Base-by-base conservation (phyloP, 2,888 invertebrate genomes). In the Steinernema hermaphroditum region DNA sequence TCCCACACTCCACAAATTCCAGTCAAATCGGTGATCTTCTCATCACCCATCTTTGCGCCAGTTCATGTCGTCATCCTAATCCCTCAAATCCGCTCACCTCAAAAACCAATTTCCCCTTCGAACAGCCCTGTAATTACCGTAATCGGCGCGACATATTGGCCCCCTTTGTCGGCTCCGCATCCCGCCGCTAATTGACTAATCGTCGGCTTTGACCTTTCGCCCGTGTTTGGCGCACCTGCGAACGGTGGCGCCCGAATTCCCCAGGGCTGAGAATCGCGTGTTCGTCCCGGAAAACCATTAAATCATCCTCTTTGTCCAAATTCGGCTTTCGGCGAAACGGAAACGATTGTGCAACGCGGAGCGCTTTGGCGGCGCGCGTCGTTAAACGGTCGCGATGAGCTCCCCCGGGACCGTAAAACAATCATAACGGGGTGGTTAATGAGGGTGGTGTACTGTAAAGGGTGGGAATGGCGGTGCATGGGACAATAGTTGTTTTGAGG, bases 131-230 rank as follows among this genome's bases (percentile, higher is more conserved):
- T 19, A 46, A 46, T 46, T 46, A 46, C 46, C 46, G 46, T 37
- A 37, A 37, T 37, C 37, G 37, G 6, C 37, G 37, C 37, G 46
- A 46, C 46, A 46, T 46, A 46, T 46, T 46, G 46, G 2, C 22
- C n/a, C 16, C 46, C 46, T 46, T 46, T 46, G 46, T 16, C 46
- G 46, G 46, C 46, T 16, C 46, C 46, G 6, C 16, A 46, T 46
- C 22, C 46, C 46, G n/a, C n/a, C 46, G 46, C 46, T 46, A 46
- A 46, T 46, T 46, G 46, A 46, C 46, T 46, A 46, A 46, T 46
- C 46, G 46, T 46, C 46, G 8, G 6, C 46, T 46, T 46, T 46
- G 46, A 46, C 46, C 46, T 19, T 16, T 46, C 46, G n/a, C 46
- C 9, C 46, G 22, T 19, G 22, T 16, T 19, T 16, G n/a, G 46